Base-by-base conservation (phyloP, 1,140 invertebrate species). In the Philotrypesis tridentata region DNA sequence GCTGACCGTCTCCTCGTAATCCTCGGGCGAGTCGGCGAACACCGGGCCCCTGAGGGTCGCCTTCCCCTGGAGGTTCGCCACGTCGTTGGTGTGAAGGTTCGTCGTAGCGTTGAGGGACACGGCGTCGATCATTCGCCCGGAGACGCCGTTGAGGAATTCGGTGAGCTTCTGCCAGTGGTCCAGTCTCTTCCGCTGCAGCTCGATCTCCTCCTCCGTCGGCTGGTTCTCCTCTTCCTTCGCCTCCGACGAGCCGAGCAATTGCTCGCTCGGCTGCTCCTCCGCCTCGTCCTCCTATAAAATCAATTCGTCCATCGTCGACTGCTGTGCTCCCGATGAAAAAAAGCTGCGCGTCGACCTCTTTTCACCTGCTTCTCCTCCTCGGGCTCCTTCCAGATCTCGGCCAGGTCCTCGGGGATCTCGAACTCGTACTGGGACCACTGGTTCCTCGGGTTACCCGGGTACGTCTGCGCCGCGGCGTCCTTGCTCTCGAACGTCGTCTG, bases 381-480 rank as follows among this genome's bases (percentile, higher is more conserved):
- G 12, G 3, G 17, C 0, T 67, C 78, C 40, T 23, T 76, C 79
- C 23, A 82, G 0, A 79, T 72, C 23, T 82, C 84, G 3, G 33
- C 2, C 60, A 83, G 43, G n/a, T 76, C 82, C 2, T 48, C 25
- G 1, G 77, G 55, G 33, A 83, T 67, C 37, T 92, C 88, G 83
- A 92, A 92, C 23, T 87, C 85, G 70, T 93, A 93, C 67, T 96
- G 95, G 0, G 95, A 95, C 93, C 94, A 95, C 29, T 93, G 92
- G 87, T 95, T 95, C 83, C 93, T 92, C 6, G 94, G 94, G 88
- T 95, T 94, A 63, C 92, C 93, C 11, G 94, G 93, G 79, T 93
- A 93, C 0, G 95, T 96, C 89, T 96, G 95, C 67, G 94, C 94
- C 81, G 92, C 91, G 9, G 87, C 90, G 9, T 91, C 86, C 6